These are phyloP conservation scores for Siniperca chuatsi DNA, from an alignment of 2,113 vertebrate species.

Conservation along the genomic window DNA sequence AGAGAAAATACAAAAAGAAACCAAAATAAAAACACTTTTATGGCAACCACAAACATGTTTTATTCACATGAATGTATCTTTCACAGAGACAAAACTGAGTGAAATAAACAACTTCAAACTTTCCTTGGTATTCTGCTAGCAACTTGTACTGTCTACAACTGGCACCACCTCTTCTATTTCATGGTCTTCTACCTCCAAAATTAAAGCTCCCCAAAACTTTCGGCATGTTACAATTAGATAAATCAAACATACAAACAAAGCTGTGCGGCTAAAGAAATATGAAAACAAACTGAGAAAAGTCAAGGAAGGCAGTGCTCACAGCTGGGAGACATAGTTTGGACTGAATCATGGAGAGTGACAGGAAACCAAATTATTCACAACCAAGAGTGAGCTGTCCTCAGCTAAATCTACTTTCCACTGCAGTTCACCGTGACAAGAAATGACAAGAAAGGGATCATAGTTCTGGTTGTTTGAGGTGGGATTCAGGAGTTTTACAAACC, in stretches of 20 bases:
- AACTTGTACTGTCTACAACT: constrained; percentile 56
- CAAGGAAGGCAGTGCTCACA: constrained; percentile 31
- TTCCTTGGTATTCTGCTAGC: constrained; percentile 64
- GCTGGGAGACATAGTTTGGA: constrained; percentile 32
- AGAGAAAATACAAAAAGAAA: constrained; percentile 23
- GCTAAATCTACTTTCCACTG: constrained; percentile 51
- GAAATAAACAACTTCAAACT: constrained; percentile 67
- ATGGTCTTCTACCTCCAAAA: constrained; percentile 58
- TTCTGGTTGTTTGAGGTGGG: constrained; percentile 41
- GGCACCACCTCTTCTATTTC: constrained; percentile 64
- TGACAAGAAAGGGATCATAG: constrained; percentile 33
- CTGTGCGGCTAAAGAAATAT: constrained; percentile 54
- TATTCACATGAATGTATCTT: constrained; percentile 79
- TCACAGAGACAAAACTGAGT: constrained; percentile 64
- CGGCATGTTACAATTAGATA: constrained; percentile 67
- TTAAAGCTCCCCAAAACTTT: constrained; percentile 50
- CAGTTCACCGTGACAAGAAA: constrained; percentile 23
- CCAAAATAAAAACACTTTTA: constrained; percentile 61
- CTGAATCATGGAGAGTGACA: constrained; percentile 34
- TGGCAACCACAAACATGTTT: constrained; percentile 77
- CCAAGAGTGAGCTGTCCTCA: constrained; percentile 42
- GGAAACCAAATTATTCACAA: constrained; percentile 43
- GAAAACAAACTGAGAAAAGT: constrained; percentile 56
- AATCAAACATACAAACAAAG: constrained; percentile 67
- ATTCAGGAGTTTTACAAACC: constrained; percentile 43